Evolutionary conservation across 1,140 invertebrate genomes (phyloP).

Genomic region (Drosophila arizonae): DNA sequence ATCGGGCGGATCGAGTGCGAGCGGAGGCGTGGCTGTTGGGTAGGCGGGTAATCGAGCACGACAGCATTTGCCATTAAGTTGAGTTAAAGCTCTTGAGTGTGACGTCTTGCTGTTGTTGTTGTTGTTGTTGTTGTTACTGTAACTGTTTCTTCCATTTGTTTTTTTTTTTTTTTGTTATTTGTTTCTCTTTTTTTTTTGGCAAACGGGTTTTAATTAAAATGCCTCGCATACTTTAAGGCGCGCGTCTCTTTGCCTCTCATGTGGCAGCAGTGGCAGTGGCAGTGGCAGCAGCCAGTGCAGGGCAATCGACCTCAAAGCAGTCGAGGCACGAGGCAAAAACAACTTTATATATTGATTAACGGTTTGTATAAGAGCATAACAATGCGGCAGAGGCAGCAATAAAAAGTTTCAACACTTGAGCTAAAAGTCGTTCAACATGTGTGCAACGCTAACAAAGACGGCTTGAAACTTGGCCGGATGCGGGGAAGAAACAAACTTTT

Average conservation of each 20-base stretch:
- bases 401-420: constrained; percentile 26
- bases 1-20: neutral
- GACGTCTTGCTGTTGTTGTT: constrained; percentile 22
- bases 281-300: neutral
- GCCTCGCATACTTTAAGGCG: constrained; percentile 70
- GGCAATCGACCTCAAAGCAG: constrained; percentile 41
- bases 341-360: constrained; percentile 45
- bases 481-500: constrained; percentile 12
- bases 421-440: neutral
- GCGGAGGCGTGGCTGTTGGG: constrained; percentile 17
- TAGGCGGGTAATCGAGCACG: constrained; percentile 70
- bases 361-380: constrained; percentile 15
- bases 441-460: constrained; percentile 5
- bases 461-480: constrained; percentile 4
- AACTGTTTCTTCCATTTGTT: neutral
- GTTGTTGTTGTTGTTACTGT: neutral
- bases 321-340: constrained; percentile 10
- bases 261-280: neutral
- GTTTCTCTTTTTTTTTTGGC: constrained; percentile 12
- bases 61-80: constrained; percentile 78
- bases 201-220: constrained; percentile 76
- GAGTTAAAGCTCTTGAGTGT: constrained; percentile 63
- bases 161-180: neutral
- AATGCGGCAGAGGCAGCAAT: neutral
- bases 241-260: constrained; percentile 26